A percentile compares a stretch with the other conserved stretches of the same genome.
Evolutionary conservation across 2,888 invertebrate genomes (phyloP).

Genomic region (Sminthurinus aureus): DNA sequence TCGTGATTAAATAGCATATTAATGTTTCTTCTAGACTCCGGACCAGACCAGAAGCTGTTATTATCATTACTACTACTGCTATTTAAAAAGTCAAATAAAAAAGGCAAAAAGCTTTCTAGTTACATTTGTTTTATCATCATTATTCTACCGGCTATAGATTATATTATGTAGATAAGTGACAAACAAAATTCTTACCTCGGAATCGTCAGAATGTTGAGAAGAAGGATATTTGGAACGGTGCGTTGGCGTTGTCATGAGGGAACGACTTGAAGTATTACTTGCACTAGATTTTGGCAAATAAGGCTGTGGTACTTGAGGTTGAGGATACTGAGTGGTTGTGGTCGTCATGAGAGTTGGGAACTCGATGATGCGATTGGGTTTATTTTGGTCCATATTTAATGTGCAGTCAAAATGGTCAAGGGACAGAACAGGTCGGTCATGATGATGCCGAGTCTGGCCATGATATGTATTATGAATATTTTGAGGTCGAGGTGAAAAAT

Average conservation of each 20-base stretch:
- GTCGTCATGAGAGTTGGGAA: slow-evolving; percentile 70
- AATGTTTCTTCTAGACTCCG: no score
- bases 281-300: slow-evolving; percentile 65
- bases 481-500: not conserved
- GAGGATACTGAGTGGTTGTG: slow-evolving; percentile 68
- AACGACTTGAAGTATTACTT: slow-evolving; percentile 49
- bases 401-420: slow-evolving; percentile 61
- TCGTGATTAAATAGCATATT: no score
- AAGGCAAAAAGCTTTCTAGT: no score
- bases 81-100: no score
- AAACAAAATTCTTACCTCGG: slow-evolving; percentile 65
- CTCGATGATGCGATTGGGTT: slow-evolving; percentile 42
- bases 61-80: no score
- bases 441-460: slow-evolving; percentile 74
- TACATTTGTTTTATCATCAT: no score
- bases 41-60: no score
- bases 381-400: slow-evolving; percentile 66
- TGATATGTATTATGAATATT: slow-evolving; percentile 79
- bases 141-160: no score
- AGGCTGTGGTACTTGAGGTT: slow-evolving; percentile 69
- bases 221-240: slow-evolving; percentile 60
- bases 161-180: not conserved
- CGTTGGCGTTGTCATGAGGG: slow-evolving; percentile 46
- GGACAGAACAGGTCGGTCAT: slow-evolving; percentile 71
- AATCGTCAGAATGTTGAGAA: slow-evolving; percentile 73